phyloP scores from a whole-genome alignment of 2,113 vertebrate genomes.

The Okapia johnstoni region DNA sequence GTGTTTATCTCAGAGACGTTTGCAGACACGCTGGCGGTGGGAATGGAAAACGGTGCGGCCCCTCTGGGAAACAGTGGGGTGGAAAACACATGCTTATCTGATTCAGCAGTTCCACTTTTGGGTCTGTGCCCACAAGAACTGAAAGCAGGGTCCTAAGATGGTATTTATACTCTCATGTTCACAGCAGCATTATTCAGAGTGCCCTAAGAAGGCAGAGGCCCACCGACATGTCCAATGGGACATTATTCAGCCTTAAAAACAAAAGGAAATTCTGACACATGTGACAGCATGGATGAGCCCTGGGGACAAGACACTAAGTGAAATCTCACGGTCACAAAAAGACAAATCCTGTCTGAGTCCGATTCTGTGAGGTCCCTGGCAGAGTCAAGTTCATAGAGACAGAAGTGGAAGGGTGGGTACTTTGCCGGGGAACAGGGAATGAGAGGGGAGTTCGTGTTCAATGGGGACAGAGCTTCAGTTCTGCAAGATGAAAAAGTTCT shows the following conservation, averaged over 20 bases:
- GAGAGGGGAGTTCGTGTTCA: neutral
- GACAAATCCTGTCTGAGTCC: neutral
- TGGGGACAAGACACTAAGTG: neutral
- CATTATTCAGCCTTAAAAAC: neutral
- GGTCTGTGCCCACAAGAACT: neutral
- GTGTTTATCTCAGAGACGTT: neutral
- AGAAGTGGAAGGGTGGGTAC: too few relatives aligned
- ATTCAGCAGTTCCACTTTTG: too few relatives aligned
- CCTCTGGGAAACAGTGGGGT: too few relatives aligned
- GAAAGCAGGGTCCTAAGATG: neutral
- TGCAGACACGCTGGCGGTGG: too few relatives aligned
- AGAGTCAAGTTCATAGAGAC: neutral
- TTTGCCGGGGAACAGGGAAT: neutral
- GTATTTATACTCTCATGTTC: neutral
- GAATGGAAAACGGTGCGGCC: neutral
- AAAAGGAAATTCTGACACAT: neutral
- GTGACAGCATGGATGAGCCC: accelerated
- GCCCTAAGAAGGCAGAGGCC: neutral
- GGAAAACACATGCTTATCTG: neutral
- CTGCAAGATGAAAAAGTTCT: neutral
- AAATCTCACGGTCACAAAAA: neutral
- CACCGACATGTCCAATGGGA: neutral
- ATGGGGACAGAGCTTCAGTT: neutral
- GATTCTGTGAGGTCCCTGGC: neutral
- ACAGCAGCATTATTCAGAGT: neutral